Conservation (phyloP, 2,888 invertebrate species). For the Xiphydria camelus region DNA sequence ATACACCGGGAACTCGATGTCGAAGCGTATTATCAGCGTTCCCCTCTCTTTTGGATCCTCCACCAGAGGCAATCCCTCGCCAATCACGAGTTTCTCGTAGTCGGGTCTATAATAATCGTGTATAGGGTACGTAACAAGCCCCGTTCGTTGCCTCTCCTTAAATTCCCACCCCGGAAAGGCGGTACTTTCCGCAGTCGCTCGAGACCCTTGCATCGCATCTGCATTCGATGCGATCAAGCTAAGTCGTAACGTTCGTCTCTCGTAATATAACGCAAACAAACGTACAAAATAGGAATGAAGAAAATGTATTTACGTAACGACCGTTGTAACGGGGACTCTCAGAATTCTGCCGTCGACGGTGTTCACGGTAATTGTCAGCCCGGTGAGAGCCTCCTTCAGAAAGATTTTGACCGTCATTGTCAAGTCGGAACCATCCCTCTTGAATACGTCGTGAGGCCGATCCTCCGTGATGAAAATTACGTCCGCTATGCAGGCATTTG, state of each 20-base stretch:
- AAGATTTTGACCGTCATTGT: constrained; percentile 65
- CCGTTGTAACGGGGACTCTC: constrained; percentile 71
- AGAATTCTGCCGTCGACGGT: constrained; percentile 74
- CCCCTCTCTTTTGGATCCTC: constrained; percentile 68
- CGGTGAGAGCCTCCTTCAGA: constrained; percentile 73
- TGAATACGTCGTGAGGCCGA: constrained; percentile 69
- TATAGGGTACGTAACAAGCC: no score
- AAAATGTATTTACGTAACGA: constrained; percentile 69
- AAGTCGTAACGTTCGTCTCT: no score
- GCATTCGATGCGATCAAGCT: no score
- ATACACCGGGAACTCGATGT: constrained; percentile 63
- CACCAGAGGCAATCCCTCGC: constrained; percentile 75
- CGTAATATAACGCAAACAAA: no score
- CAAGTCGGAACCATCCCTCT: constrained; percentile 71
- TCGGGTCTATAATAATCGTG: constrained; percentile 60
- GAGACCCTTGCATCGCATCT: no score
- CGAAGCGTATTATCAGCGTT: constrained; percentile 71
- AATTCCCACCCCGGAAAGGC: no score
- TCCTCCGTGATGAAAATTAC: constrained; percentile 76
- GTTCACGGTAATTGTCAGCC: constrained; percentile 66
- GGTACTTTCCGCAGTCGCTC: no score
- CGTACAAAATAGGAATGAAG: no score
- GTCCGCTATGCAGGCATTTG: constrained; percentile 62
- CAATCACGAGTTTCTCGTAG: constrained; percentile 70
- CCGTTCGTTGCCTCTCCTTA: no score